These are phyloP conservation scores for Isichthys henryi DNA, from an alignment of 2,113 vertebrate species.

Conservation along the genomic window DNA sequence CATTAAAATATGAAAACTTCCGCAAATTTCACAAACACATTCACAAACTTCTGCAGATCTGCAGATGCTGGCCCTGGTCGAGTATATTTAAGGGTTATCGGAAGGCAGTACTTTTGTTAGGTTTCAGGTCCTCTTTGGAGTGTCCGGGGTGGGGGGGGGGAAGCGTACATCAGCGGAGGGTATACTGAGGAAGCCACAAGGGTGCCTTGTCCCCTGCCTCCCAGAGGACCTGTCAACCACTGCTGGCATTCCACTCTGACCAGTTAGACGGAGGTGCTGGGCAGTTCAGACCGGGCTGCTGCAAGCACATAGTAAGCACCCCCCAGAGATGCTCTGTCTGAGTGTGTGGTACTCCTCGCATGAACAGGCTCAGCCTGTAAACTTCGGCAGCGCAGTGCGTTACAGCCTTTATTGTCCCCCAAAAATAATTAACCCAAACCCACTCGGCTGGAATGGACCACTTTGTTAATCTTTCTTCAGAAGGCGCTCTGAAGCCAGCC, in stretches of 20 bases:
- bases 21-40: background rate
- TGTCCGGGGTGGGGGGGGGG: background rate
- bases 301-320: background rate
- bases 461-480: constrained; percentile 3
- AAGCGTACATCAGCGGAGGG: background rate
- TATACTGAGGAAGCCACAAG: background rate
- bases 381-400: background rate
- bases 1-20: background rate
- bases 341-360: background rate
- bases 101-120: background rate
- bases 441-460: background rate
- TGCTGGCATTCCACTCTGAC: background rate
- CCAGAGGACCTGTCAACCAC: background rate
- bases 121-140: constrained; percentile 2
- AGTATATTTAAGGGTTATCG: background rate
- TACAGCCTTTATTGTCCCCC: background rate
- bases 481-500: background rate
- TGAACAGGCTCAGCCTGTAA: background rate
- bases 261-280: background rate
- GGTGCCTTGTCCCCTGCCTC: background rate
- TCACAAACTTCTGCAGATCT: background rate
- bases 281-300: background rate
- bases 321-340: no score
- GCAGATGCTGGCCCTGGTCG: background rate
- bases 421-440: background rate